Conservation (phyloP, 2,113 vertebrate genomes). For the Calidris pygmaea region DNA sequence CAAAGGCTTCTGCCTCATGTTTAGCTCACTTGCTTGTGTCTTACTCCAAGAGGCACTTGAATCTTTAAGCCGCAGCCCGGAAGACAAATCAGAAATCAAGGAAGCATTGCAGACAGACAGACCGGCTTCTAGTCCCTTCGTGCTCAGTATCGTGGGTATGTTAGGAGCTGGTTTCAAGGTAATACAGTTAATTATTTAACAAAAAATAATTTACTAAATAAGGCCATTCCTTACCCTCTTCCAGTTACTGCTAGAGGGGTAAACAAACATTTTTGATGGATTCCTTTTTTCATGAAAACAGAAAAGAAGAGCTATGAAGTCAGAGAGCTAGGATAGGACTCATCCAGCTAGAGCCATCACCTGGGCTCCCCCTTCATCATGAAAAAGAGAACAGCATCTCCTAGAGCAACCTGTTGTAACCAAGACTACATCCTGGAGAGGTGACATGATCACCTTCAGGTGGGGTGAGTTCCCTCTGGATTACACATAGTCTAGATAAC, state of each 20-base stretch:
- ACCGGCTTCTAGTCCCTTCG: fast-evolving
- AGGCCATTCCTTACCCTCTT: neutral
- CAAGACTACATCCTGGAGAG: neutral
- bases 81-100: neutral
- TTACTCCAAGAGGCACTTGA: neutral
- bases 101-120: neutral
- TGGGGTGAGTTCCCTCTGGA: neutral
- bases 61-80: neutral
- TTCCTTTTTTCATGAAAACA: neutral
- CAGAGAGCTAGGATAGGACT: neutral
- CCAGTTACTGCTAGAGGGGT: neutral
- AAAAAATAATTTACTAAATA: neutral
- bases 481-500: neutral
- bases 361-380: neutral
- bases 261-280: neutral
- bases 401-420: neutral
- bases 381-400: neutral
- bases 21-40: neutral
- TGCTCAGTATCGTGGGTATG: neutral
- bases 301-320: neutral
- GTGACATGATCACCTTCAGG: neutral
- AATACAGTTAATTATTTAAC: neutral
- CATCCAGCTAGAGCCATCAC: neutral
- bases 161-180: neutral
- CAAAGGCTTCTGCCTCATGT: neutral